phyloP scores from a whole-genome alignment of 2,797 vertebrate genomes.

The Pitangus sulphuratus region DNA sequence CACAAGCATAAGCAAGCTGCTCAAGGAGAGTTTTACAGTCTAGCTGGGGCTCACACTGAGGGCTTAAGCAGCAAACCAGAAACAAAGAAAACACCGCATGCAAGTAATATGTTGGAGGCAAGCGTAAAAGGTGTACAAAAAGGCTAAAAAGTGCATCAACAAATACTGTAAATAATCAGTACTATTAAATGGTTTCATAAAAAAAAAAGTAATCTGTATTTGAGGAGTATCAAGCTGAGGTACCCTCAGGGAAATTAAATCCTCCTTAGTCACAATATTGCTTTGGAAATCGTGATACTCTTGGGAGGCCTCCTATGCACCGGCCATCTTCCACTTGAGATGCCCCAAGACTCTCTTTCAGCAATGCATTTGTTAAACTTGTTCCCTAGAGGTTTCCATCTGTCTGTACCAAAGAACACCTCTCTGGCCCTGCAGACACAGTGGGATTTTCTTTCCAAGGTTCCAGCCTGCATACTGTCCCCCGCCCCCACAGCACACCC shows the following conservation, averaged over 20 bases:
- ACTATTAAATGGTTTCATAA: background rate
- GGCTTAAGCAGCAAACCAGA: constrained; percentile 45
- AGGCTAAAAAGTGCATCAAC: background rate
- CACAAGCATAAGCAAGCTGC: constrained; percentile 72
- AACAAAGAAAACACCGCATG: constrained; percentile 56
- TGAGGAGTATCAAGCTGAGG: background rate
- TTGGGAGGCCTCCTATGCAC: background rate
- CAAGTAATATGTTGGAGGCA: constrained; percentile 18
- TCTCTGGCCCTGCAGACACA: background rate
- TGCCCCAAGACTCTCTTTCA: background rate
- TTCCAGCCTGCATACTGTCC: background rate
- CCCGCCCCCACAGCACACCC: background rate
- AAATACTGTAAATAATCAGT: background rate
- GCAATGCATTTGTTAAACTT: background rate
- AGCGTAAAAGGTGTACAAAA: background rate
- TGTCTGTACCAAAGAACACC: background rate
- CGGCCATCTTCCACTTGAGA: background rate
- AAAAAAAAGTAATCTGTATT: background rate
- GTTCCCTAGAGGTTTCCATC: background rate
- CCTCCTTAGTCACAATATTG: background rate
- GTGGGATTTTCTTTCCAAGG: background rate
- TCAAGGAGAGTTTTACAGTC: constrained; percentile 18
- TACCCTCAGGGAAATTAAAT: background rate
- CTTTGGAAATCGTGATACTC: background rate
- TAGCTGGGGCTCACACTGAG: constrained; percentile 36